These are phyloP conservation scores for Oxyruncus cristatus DNA, from an alignment of 2,113 vertebrate genomes.

Conservation along the genomic window DNA sequence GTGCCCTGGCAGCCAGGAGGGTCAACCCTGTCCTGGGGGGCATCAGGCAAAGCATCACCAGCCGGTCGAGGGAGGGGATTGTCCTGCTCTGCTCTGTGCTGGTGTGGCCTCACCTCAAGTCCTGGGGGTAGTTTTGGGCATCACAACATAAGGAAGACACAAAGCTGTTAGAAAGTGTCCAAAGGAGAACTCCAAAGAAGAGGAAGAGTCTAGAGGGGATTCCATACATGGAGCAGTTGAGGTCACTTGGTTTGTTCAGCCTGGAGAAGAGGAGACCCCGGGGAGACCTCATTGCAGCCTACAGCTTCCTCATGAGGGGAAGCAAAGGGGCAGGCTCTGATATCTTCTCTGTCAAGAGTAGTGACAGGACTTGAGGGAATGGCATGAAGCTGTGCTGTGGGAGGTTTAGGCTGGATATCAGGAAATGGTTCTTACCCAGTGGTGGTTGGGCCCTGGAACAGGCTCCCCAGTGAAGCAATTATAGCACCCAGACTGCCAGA, in stretches of 20 bases:
- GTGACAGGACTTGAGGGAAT: neutral
- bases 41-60: neutral
- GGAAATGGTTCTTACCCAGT: neutral
- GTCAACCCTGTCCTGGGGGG: accelerated
- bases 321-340: neutral
- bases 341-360: no score
- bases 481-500: neutral
- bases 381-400: neutral
- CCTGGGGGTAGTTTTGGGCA: neutral
- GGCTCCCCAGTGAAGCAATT: neutral
- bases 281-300: neutral
- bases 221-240: accelerated
- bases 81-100: neutral
- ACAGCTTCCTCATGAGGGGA: neutral
- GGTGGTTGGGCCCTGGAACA: neutral
- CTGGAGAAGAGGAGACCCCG: neutral
- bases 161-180: accelerated
- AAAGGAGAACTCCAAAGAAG: neutral
- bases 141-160: neutral
- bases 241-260: neutral
- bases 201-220: neutral
- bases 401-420: neutral
- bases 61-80: neutral
- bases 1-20: neutral
- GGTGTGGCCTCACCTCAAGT: accelerated